Evolutionary conservation across 2,797 vertebrate genomes (phyloP).

Genomic region (Margarornis squamiger): DNA sequence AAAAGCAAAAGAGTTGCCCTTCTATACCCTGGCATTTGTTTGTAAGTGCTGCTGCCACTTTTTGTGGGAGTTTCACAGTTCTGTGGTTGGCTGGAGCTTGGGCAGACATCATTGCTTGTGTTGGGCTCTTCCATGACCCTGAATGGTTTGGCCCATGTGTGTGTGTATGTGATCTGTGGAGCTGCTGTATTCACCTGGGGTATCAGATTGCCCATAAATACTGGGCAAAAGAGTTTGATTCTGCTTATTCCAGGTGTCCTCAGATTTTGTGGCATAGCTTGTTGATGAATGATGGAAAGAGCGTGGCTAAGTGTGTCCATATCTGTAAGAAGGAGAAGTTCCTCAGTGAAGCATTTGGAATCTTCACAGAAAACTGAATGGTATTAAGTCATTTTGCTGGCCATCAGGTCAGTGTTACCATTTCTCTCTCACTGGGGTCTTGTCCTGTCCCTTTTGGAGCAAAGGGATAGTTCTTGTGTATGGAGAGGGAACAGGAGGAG

Average conservation of each 20-base stretch:
- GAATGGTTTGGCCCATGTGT: neutral
- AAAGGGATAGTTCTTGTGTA: neutral
- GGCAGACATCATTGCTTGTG: neutral
- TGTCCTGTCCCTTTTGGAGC: neutral
- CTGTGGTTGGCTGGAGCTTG: neutral
- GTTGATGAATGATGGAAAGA: neutral
- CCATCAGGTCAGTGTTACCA: neutral
- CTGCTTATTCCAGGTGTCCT: neutral
- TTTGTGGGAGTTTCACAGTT: neutral
- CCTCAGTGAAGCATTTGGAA: neutral
- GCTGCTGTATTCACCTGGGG: neutral
- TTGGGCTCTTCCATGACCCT: neutral
- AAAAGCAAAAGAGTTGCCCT: neutral
- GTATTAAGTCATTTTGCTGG: neutral
- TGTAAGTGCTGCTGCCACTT: neutral
- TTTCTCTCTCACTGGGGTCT: neutral
- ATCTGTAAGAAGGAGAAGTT: neutral
- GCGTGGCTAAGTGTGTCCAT: neutral
- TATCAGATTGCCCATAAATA: neutral
- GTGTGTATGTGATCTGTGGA: neutral
- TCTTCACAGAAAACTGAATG: neutral
- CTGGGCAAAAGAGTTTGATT: neutral
- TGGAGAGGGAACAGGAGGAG: neutral
- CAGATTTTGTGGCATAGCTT: neutral
- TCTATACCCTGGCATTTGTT: neutral